Evolutionary conservation across 1,140 invertebrate genomes (phyloP).

Genomic region (Laodelphax striatellus): DNA sequence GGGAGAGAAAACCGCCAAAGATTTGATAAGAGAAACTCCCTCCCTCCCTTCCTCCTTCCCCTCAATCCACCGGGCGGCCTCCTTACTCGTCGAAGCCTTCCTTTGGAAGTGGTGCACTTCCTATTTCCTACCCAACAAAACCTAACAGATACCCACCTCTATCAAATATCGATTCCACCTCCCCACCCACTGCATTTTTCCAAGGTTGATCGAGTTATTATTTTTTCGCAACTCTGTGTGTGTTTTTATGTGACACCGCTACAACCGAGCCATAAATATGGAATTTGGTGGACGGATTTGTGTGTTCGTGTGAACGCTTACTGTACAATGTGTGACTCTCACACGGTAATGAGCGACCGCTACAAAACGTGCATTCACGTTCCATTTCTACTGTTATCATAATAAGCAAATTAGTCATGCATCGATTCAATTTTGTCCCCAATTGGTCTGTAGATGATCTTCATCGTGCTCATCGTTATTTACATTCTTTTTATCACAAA

Average conservation of each 20-base stretch:
- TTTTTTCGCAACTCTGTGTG: background rate
- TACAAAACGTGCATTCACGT: no score
- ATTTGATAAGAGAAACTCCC: constrained; percentile 10
- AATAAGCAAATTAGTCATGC: no score
- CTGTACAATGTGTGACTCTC: no score
- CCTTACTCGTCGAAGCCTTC: background rate
- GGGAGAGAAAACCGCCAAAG: constrained; percentile 9
- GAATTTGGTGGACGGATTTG: background rate
- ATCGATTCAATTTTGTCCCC: no score
- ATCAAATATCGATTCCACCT: background rate
- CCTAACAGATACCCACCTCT: background rate
- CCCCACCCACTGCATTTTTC: constrained; percentile 7
- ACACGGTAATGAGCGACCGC: no score
- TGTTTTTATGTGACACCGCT: constrained; percentile 5
- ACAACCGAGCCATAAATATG: constrained; percentile 8
- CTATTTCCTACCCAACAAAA: background rate
- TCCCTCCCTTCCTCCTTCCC: background rate
- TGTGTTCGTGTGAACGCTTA: no score
- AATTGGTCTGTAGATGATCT: no score
- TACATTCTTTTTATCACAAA: no score
- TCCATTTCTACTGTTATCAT: no score
- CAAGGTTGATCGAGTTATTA: constrained; percentile 14
- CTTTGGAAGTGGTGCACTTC: background rate
- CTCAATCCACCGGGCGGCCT: background rate
- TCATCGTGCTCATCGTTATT: no score